Evolutionary conservation across 2,113 vertebrate genomes (phyloP), one percentile per base, ranked within the genome.

Genomic region (Phrynocephalus versicolor): DNA sequence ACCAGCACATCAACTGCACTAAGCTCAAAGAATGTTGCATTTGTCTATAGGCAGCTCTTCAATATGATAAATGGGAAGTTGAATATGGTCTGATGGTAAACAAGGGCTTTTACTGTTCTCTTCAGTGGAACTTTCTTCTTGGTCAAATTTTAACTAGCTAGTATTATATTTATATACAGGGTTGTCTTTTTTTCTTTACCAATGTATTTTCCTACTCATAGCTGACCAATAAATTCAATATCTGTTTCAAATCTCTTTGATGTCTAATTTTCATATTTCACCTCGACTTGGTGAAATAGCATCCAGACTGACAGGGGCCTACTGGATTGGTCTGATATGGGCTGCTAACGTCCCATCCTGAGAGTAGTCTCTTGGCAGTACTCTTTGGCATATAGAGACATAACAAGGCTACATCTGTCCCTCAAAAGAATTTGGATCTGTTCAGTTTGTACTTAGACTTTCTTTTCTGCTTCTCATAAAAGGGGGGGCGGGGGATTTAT

Each of bases 201-300:
- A 96, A 97, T 99, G 97, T 99, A 98, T 99, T 99, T 99, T 99
- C 98, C 98, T 99, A 99, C 98, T 98, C 97, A 98, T 98, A 98
- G 98, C 98, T 98, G 96, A 98, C 97, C 96, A 98, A 98, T 98
- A 98, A 98, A 98, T 98, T 98, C 97, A 98, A 95, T 98, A 98
- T 98, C 97, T 98, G 97, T 98, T 98, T 97, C 95, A 97, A 96
- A 96, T 92, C 93, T 95, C 95, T 95, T 96, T 97, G 96, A 97
- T 95, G 96, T 97, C 95, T 97, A 96, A 92, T 97, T 98, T 95
- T 85, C 77, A 93, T 87, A 93, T 94, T 94, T 93, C 82, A 86
- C 55, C 82, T 76, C 1, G 73, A n/a, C 33, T 25, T 27, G 57
- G 27, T 78, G 39, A 78, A 33, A n/a, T n/a, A n/a, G 45, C 41